Evolutionary conservation across 2,797 vertebrate genomes (phyloP).

Genomic region (Eospalax fontanierii): DNA sequence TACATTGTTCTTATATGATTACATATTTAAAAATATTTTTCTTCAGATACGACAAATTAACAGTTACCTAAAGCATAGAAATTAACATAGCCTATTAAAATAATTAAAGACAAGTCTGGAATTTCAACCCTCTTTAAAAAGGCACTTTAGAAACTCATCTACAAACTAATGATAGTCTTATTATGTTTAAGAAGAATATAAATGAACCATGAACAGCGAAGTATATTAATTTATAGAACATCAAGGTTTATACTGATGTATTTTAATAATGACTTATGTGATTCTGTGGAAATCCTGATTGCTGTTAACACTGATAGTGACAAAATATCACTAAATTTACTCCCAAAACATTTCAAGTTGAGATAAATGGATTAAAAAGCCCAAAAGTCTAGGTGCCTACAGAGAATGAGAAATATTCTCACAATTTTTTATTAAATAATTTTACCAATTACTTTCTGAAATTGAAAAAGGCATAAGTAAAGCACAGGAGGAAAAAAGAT

Average conservation of each 20-base stretch:
- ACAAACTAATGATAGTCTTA: too few relatives aligned
- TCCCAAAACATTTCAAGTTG: constrained; percentile 63
- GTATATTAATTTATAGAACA: constrained; percentile 10
- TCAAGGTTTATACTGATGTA: constrained; percentile 15
- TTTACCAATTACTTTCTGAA: constrained; percentile 62
- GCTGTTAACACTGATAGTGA: constrained; percentile 40
- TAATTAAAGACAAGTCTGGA: constrained; percentile 57
- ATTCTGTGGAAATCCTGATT: constrained; percentile 48
- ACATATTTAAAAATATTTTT: too few relatives aligned
- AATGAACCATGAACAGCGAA: constrained; percentile 77
- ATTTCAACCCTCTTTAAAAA: constrained; percentile 56
- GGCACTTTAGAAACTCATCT: constrained; percentile 27
- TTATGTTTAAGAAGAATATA: constrained; percentile 78
- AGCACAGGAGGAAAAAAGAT: constrained; percentile 37
- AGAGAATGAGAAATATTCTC: constrained; percentile 57
- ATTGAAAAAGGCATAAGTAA: constrained; percentile 31
- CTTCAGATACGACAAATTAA: constrained; percentile 39
- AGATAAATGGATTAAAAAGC: constrained; percentile 57
- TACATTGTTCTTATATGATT: constrained; percentile 22
- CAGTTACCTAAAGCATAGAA: constrained; percentile 33
- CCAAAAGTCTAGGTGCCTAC: constrained; percentile 31
- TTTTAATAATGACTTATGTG: constrained; percentile 45
- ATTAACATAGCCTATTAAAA: constrained; percentile 6
- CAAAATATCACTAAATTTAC: constrained; percentile 50
- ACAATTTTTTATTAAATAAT: constrained; percentile 55